Evolutionary conservation across 2,888 invertebrate genomes (phyloP).

Genomic region (Rhingia campestris): DNA sequence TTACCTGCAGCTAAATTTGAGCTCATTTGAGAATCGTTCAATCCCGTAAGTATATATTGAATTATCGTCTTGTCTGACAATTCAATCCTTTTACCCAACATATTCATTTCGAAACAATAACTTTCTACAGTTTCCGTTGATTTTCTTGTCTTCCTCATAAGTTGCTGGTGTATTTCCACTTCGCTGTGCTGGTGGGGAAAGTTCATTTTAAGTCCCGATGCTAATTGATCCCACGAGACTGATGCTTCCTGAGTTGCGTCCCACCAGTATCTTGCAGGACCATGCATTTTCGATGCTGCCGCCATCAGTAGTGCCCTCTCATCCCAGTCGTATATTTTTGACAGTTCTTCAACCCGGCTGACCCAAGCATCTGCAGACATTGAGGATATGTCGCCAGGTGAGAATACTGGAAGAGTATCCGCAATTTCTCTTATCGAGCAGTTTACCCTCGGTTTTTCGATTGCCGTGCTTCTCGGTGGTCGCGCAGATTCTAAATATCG

Average conservation of each 20-base stretch:
- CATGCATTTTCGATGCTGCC: conserved; percentile 21
- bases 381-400: conserved; percentile 14
- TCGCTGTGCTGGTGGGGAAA: too few relatives aligned
- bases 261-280: conserved; percentile 17
- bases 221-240: neutral
- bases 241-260: neutral
- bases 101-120: conserved; percentile 33
- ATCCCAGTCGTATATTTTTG: conserved; percentile 33
- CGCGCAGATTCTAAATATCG: neutral
- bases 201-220: too few relatives aligned
- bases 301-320: conserved; percentile 26
- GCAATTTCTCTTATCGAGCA: conserved; percentile 31
- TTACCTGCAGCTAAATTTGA: conserved; percentile 4
- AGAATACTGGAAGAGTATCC: conserved; percentile 12
- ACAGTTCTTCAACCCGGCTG: conserved; percentile 12
- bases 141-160: neutral
- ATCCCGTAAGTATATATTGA: conserved; percentile 27
- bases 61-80: conserved; percentile 23
- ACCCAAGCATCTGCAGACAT: conserved; percentile 32
- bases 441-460: neutral
- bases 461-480: neutral
- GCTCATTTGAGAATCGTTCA: conserved; percentile 26
- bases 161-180: too few relatives aligned
- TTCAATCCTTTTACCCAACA: conserved; percentile 29
- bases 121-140: conserved; percentile 13